phyloP scores from a whole-genome alignment of 1,140 invertebrate genomes.

The Thaumatotibia leucotreta region DNA sequence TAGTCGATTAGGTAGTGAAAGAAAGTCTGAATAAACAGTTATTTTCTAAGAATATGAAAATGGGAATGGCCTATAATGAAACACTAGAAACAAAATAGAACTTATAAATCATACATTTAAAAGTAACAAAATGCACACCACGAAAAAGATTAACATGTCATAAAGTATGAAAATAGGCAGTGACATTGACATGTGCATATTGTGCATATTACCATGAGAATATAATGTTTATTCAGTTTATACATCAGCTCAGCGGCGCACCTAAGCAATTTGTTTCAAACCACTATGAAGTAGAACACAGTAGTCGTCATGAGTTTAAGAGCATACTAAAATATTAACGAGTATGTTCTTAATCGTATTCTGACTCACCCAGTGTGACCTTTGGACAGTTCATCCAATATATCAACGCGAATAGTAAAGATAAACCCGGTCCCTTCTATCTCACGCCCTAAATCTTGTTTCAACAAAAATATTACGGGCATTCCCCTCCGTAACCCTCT shows the following conservation, averaged over 20 bases:
- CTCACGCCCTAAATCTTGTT: constrained; percentile 48
- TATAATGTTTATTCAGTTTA: constrained; percentile 1
- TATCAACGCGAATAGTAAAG: constrained; percentile 21
- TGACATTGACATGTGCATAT: not conserved
- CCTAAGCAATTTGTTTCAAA: not conserved
- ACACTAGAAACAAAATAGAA: no score
- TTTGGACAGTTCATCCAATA: constrained; percentile 11
- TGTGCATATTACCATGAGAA: not conserved
- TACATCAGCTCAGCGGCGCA: constrained; percentile 18
- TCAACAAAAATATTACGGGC: constrained; percentile 46
- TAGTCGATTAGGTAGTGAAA: no score
- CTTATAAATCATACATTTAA: no score
- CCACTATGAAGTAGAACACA: not conserved
- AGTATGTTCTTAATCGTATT: not conserved
- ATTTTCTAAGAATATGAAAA: no score
- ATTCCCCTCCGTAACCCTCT: constrained; percentile 41
- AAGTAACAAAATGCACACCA: not conserved
- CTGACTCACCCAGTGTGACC: not conserved
- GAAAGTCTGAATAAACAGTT: no score
- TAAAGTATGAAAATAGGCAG: not conserved
- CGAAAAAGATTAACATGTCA: constrained; percentile 1
- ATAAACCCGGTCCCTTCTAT: constrained; percentile 36
- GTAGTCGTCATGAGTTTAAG: not conserved
- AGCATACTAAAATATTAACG: constrained; percentile 6
- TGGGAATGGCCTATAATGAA: no score